Conservation (phyloP, 1,140 invertebrate genomes). For the Halictus rubicundus region DNA sequence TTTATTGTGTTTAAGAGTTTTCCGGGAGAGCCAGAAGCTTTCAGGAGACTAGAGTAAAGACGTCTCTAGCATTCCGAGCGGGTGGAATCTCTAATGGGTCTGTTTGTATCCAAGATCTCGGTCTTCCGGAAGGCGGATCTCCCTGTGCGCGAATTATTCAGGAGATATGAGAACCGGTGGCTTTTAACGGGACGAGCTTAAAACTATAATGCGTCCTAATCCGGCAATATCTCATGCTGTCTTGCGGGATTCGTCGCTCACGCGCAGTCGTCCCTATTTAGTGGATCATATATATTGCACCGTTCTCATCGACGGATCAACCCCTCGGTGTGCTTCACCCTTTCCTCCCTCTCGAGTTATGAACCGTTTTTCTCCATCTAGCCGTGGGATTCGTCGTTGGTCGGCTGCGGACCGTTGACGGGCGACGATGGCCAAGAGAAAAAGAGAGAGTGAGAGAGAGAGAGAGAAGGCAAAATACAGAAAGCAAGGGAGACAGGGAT, state of each 20-base stretch:
- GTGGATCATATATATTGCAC: constrained; percentile 74
- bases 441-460: too few species aligned
- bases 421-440: too few species aligned
- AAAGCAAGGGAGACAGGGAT: too few species aligned
- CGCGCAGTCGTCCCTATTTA: constrained; percentile 73
- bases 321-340: constrained; percentile 67
- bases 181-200: constrained; percentile 71
- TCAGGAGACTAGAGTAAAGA: too few species aligned
- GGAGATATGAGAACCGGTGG: constrained; percentile 67
- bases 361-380: too few species aligned
- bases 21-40: too few species aligned
- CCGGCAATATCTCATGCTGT: constrained; percentile 76
- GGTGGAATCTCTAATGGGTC: neutral
- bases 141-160: constrained; percentile 11
- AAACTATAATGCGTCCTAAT: constrained; percentile 77
- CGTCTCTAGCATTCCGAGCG: too few species aligned
- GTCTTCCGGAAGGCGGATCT: neutral
- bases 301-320: constrained; percentile 71
- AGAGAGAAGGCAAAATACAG: too few species aligned
- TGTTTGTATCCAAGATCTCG: neutral
- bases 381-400: neutral
- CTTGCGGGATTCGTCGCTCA: constrained; percentile 74
- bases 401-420: too few species aligned
- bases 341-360: constrained; percentile 1
- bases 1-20: too few species aligned